Conservation (phyloP, 1,140 invertebrate species). For the Polypedilum pembai region DNA sequence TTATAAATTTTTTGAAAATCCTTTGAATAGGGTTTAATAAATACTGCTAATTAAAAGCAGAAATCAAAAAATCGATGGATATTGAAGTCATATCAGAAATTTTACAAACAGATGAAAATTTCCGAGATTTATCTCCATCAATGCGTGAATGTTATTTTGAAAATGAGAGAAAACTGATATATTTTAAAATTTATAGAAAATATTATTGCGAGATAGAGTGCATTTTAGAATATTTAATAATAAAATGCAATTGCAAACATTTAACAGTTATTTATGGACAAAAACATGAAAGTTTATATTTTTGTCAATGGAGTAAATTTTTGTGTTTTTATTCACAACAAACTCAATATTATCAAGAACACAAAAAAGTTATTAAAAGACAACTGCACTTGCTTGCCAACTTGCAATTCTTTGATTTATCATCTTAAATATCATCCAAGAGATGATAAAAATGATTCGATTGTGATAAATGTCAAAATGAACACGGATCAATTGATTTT, state of each 20-base stretch:
- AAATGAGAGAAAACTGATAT: slow-evolving; percentile 51
- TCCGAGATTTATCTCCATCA: slow-evolving; percentile 32
- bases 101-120: background rate
- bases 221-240: slow-evolving; percentile 60
- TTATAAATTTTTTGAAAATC: no score
- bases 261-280: slow-evolving; percentile 39
- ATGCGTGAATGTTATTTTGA: slow-evolving; percentile 57
- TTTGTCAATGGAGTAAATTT: slow-evolving; percentile 41
- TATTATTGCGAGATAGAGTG: slow-evolving; percentile 69
- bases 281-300: slow-evolving; percentile 45
- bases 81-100: background rate
- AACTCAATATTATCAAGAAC: slow-evolving; percentile 55
- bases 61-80: no score
- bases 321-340: slow-evolving; percentile 36
- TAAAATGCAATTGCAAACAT: slow-evolving; percentile 56
- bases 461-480: slow-evolving; percentile 38
- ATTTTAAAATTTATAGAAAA: slow-evolving; percentile 63
- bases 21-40: no score
- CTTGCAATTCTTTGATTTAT: slow-evolving; percentile 45
- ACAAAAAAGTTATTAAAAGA: slow-evolving; percentile 44
- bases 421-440: slow-evolving; percentile 46
- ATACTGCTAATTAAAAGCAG: no score
- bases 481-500: background rate
- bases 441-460: background rate
- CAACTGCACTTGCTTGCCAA: background rate